Evolutionary conservation across 2,797 vertebrate genomes (phyloP).

Genomic region (Anguilla marmorata): DNA sequence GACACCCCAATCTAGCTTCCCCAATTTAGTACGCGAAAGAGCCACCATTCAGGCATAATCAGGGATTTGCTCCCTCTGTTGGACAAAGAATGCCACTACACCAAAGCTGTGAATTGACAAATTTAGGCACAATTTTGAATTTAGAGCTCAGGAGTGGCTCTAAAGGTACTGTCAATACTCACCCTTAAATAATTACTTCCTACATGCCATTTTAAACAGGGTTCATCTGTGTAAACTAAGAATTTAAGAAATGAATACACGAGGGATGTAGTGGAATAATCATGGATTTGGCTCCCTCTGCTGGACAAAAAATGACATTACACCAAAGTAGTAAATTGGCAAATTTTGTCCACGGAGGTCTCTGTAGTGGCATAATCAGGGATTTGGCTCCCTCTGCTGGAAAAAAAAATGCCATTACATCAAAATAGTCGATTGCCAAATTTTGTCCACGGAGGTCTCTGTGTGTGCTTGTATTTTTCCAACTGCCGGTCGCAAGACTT

Average conservation of each 20-base stretch:
- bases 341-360: neutral
- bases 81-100: too few species aligned
- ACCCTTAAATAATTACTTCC: neutral
- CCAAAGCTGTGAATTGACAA: too few species aligned
- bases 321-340: neutral
- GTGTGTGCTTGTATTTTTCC: neutral
- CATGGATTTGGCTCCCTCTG: neutral
- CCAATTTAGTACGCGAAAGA: too few species aligned
- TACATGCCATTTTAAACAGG: neutral
- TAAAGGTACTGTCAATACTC: neutral
- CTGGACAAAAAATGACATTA: neutral
- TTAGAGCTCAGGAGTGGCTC: too few species aligned
- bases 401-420: neutral
- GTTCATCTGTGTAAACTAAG: neutral
- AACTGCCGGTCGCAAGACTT: neutral
- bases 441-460: neutral
- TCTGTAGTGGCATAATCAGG: too few species aligned
- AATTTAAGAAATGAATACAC: too few species aligned
- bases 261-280: neutral
- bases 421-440: neutral
- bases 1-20: too few species aligned
- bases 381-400: constrained; percentile 11
- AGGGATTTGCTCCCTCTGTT: too few species aligned
- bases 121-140: too few species aligned
- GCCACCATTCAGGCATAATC: too few species aligned